Conservation (phyloP, 2,888 invertebrate genomes). For the Tubulanus polymorphus region DNA sequence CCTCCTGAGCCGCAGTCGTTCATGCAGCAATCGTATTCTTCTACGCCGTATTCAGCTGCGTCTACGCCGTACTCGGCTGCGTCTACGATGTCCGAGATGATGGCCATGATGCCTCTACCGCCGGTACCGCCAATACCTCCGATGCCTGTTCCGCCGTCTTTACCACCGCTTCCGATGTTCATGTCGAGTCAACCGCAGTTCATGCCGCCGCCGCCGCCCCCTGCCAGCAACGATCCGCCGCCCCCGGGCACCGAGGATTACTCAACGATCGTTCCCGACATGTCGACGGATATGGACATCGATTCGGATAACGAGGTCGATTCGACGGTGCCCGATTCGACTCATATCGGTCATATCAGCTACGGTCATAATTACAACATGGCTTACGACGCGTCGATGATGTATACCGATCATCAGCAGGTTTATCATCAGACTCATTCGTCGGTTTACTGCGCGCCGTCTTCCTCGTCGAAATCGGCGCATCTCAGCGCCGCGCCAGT, state of each 20-base stretch:
- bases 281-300: slow-evolving; percentile 12
- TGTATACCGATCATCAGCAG: background rate
- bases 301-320: slow-evolving; percentile 10
- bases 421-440: background rate
- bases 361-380: no score
- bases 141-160: slow-evolving; percentile 20
- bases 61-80: no score
- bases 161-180: slow-evolving; percentile 13
- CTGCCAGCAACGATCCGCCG: slow-evolving; percentile 25
- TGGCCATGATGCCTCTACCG: slow-evolving; percentile 2
- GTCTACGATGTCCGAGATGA: no score
- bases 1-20: slow-evolving; percentile 23
- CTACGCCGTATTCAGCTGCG: slow-evolving; percentile 1
- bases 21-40: slow-evolving; percentile 18
- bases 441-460: background rate
- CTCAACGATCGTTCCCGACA: slow-evolving; percentile 5
- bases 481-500: background rate
- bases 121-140: slow-evolving; percentile 20
- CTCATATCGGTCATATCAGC: no score
- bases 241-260: slow-evolving; percentile 20
- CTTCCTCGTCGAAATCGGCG: background rate
- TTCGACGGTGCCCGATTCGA: background rate
- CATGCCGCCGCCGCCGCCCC: slow-evolving; percentile 16
- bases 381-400: background rate
- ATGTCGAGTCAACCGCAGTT: background rate